Percentiles rank a stretch among this genome's conserved stretches.
phyloP scores from a whole-genome alignment of 2,113 vertebrate genomes.

The Tor tambroides region DNA sequence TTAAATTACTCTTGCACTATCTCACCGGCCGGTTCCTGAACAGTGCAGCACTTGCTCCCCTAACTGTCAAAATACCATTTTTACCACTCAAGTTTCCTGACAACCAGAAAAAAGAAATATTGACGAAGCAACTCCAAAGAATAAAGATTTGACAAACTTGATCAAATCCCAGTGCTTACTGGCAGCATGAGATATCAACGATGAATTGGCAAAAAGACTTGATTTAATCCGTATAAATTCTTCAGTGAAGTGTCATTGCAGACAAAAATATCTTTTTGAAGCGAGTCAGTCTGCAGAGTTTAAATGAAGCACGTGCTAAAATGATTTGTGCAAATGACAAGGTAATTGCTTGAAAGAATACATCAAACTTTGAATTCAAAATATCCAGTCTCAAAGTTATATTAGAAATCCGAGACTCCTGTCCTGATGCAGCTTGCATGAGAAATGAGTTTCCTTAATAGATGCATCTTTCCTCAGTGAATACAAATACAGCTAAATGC shows the following conservation, averaged over 20 bases:
- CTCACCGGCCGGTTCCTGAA: background rate
- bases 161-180: slow-evolving; percentile 35
- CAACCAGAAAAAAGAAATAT: slow-evolving; percentile 7
- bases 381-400: slow-evolving; percentile 18
- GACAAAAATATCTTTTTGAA: slow-evolving; percentile 26
- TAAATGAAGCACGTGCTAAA: slow-evolving; percentile 18
- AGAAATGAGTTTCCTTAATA: background rate
- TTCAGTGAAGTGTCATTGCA: slow-evolving; percentile 24
- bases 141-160: slow-evolving; percentile 39
- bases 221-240: slow-evolving; percentile 28
- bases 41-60: background rate
- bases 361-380: slow-evolving; percentile 8
- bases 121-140: slow-evolving; percentile 4
- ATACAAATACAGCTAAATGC: background rate
- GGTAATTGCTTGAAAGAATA: slow-evolving; percentile 27
- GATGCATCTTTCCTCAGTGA: background rate
- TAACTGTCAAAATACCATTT: slow-evolving; percentile 33
- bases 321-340: slow-evolving; percentile 33
- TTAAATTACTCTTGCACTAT: slow-evolving; percentile 59
- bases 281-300: background rate
- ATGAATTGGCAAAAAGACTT: slow-evolving; percentile 26
- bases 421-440: background rate
- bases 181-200: slow-evolving; percentile 19
- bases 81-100: slow-evolving; percentile 2
- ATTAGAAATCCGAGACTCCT: background rate